phyloP scores from a whole-genome alignment of 2,888 invertebrate species.

The Eupithecia dodoneata region DNA sequence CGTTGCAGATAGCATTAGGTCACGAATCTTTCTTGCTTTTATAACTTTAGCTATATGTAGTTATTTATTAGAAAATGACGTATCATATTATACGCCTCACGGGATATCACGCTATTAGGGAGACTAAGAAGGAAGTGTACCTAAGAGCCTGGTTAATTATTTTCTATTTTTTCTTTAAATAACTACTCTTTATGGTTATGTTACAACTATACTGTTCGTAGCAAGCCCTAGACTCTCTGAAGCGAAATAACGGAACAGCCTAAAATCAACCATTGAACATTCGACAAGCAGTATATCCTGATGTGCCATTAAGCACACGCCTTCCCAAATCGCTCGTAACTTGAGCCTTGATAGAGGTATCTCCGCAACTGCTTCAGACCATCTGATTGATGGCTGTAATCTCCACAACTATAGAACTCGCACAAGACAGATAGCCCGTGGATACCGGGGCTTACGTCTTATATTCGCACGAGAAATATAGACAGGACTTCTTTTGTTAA shows the following conservation, averaged over 20 bases:
- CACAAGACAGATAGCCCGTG: slow-evolving; percentile 63
- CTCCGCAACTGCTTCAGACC: slow-evolving; percentile 59
- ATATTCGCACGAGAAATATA: slow-evolving; percentile 44
- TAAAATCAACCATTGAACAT: slow-evolving; percentile 22
- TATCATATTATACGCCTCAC: background rate
- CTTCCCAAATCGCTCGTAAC: slow-evolving; percentile 48
- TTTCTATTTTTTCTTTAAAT: too few relatives aligned
- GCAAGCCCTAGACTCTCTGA: background rate
- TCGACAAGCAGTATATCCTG: slow-evolving; percentile 43
- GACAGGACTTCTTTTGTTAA: slow-evolving; percentile 10
- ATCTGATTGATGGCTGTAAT: slow-evolving; percentile 75
- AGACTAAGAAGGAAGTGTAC: background rate
- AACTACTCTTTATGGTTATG: background rate
- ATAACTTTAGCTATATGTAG: background rate
- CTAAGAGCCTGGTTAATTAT: background rate
- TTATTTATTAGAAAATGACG: background rate
- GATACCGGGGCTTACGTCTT: slow-evolving; percentile 50
- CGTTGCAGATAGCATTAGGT: slow-evolving; percentile 16
- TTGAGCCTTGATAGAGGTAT: slow-evolving; percentile 58
- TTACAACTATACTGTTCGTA: background rate
- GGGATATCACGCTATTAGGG: background rate
- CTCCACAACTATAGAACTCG: slow-evolving; percentile 67
- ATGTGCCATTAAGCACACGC: slow-evolving; percentile 43
- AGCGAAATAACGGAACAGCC: slow-evolving; percentile 8
- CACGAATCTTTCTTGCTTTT: slow-evolving; percentile 12